Conservation (phyloP, 2,113 vertebrate species). For the Phyllostomus hastatus region DNA sequence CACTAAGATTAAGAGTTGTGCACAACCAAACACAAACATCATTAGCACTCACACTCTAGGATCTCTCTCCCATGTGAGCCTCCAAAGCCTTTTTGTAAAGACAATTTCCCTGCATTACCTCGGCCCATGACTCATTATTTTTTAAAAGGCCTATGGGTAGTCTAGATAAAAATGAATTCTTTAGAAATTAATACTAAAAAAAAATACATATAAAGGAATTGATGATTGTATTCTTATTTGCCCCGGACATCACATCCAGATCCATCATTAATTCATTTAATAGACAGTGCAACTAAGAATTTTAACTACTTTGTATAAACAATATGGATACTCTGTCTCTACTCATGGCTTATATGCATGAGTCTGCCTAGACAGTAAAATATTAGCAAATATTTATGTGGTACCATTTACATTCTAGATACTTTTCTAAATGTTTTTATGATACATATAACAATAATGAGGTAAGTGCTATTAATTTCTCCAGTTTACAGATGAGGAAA, state of each 20-base stretch:
- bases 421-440: not conserved
- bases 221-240: not conserved
- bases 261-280: not conserved
- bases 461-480: not conserved
- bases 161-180: not conserved
- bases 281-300: not conserved
- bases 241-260: not conserved
- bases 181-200: not conserved
- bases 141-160: not conserved
- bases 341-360: not conserved
- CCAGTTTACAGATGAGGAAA: not conserved
- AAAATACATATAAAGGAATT: not conserved
- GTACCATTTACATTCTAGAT: not conserved
- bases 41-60: not conserved
- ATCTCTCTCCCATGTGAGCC: not conserved
- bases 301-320: not conserved
- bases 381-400: not conserved
- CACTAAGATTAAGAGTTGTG: not conserved
- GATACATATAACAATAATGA: not conserved
- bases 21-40: not conserved
- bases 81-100: not conserved
- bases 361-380: not conserved
- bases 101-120: not conserved
- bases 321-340: not conserved
- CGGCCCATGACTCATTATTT: not conserved